phyloP scores from a whole-genome alignment of 2,113 vertebrate genomes.

The Mastomys coucha region DNA sequence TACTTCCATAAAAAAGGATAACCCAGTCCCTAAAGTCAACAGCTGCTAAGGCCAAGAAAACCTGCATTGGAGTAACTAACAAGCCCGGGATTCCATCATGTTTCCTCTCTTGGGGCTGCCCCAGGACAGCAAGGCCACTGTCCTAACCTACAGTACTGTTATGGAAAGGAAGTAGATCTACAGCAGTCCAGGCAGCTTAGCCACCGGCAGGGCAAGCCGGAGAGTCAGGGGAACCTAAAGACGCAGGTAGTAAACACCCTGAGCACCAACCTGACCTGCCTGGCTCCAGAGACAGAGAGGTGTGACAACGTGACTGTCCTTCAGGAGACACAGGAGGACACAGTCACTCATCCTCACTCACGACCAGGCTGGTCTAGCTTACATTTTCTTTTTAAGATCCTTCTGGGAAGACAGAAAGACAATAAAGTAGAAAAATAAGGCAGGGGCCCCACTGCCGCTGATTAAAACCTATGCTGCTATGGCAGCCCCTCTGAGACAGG shows the following conservation, averaged over 20 bases:
- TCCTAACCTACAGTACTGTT: not conserved
- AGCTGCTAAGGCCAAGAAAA: slow-evolving; percentile 6
- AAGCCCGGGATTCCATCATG: not conserved
- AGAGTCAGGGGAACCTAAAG: not conserved
- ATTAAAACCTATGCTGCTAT: slow-evolving; percentile 81
- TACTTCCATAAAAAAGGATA: not conserved
- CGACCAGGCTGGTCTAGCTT: slow-evolving; percentile 25
- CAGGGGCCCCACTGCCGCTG: slow-evolving; percentile 54
- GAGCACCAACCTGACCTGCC: not conserved
- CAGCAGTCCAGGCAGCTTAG: not conserved
- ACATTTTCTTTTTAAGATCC: slow-evolving; percentile 59
- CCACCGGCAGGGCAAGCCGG: not conserved
- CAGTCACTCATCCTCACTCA: not conserved
- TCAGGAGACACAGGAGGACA: not conserved
- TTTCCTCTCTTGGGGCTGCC: not conserved
- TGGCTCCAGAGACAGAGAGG: not conserved
- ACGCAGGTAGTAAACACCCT: not conserved
- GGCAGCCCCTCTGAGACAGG: slow-evolving; percentile 80
- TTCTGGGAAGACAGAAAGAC: slow-evolving; percentile 68
- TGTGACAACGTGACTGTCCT: slow-evolving; percentile 13
- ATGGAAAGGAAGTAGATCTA: not conserved
- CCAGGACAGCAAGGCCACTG: not conserved
- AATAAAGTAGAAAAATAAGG: slow-evolving; percentile 78
- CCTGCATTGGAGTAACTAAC: not conserved
- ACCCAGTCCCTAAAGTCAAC: not conserved